These are phyloP conservation scores for Propithecus deckenii DNA, from an alignment of 2,797 vertebrate genomes.

Conservation along the genomic window DNA sequence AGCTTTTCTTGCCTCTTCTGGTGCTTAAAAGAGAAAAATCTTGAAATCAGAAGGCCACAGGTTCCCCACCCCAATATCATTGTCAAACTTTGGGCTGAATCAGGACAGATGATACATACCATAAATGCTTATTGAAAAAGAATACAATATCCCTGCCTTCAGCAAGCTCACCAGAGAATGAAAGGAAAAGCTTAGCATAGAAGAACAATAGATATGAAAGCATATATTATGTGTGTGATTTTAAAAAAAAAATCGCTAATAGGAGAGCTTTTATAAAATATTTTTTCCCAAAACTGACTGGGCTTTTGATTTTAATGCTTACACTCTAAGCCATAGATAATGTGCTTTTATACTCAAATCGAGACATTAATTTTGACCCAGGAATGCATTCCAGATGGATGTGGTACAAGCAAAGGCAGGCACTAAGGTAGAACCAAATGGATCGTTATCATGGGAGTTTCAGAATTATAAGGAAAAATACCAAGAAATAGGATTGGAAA, in stretches of 20 bases:
- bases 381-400: background rate
- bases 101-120: background rate
- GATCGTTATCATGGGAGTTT: rapidly evolving
- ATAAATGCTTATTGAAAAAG: constrained; percentile 37
- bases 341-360: background rate
- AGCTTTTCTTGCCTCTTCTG: too few relatives aligned
- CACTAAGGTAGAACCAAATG: background rate
- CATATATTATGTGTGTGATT: background rate
- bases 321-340: background rate
- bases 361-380: background rate
- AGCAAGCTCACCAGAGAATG: background rate
- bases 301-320: background rate
- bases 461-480: background rate
- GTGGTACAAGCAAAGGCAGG: background rate
- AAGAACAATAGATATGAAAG: background rate
- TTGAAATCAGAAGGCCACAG: too few relatives aligned
- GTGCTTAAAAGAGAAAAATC: too few relatives aligned
- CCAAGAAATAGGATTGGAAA: background rate
- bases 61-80: background rate
- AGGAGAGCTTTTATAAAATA: background rate
- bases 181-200: background rate
- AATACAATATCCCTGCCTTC: background rate
- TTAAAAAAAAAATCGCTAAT: background rate
- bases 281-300: background rate
- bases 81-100: background rate